Conservation (phyloP, 2,888 invertebrate species). For the Acanthoscelides obtectus region DNA sequence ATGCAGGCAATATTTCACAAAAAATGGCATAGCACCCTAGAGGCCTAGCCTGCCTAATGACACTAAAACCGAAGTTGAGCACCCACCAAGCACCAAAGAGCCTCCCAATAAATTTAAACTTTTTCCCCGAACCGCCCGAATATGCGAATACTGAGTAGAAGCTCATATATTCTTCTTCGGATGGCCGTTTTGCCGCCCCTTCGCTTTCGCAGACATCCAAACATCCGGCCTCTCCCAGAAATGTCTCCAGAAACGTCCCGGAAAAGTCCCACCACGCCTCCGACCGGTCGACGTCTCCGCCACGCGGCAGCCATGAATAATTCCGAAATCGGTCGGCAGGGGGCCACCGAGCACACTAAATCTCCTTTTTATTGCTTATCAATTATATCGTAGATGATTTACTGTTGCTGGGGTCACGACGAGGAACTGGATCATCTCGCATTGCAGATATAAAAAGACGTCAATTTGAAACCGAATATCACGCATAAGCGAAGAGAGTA, state of each 20-base stretch:
- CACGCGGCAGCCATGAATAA: background rate
- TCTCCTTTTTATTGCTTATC: background rate
- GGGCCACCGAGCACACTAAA: background rate
- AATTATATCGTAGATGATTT: background rate
- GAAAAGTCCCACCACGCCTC: background rate
- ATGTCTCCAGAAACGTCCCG: background rate
- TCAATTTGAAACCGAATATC: too few species aligned
- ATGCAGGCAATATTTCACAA: too few species aligned
- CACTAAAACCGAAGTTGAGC: too few species aligned
- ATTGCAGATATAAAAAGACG: background rate
- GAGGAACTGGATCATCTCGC: background rate
- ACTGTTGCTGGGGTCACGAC: background rate
- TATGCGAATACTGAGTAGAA: background rate
- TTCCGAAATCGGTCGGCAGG: background rate
- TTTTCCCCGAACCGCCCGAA: background rate
- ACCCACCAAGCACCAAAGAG: too few species aligned
- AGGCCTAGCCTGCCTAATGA: too few species aligned
- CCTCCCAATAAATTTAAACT: background rate
- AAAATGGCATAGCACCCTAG: too few species aligned
- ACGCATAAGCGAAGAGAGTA: too few species aligned
- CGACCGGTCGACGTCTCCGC: background rate
- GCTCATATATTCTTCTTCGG: background rate
- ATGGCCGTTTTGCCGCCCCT: background rate
- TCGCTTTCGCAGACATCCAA: background rate
- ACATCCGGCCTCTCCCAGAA: background rate